Conservation (phyloP, 1,140 invertebrate genomes). For the Lerema accius region DNA sequence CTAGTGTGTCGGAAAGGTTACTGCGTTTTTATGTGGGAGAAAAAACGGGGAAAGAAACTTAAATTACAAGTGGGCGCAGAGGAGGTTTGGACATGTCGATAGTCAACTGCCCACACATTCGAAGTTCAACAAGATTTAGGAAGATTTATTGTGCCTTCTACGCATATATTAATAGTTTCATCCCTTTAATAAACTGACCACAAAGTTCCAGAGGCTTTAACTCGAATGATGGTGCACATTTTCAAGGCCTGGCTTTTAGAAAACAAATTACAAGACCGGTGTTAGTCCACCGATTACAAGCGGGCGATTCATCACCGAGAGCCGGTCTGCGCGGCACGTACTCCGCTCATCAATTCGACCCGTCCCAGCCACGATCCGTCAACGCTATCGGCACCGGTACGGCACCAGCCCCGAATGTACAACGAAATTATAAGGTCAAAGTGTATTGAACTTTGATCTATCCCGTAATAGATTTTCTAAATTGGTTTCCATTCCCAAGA, state of each 20-base stretch:
- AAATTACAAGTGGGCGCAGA: too few relatives aligned
- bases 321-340: slow-evolving; percentile 63
- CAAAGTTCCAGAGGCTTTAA: background rate
- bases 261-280: slow-evolving; percentile 68
- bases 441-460: slow-evolving; percentile 1
- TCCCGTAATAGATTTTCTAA: background rate
- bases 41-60: too few relatives aligned
- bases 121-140: too few relatives aligned
- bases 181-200: background rate
- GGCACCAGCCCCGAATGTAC: slow-evolving; percentile 48
- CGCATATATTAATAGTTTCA: too few relatives aligned
- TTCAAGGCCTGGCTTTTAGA: slow-evolving; percentile 50
- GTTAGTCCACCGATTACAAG: slow-evolving; percentile 73
- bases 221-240: slow-evolving; percentile 57
- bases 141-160: too few relatives aligned
- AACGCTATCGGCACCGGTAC: slow-evolving; percentile 63
- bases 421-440: slow-evolving; percentile 57
- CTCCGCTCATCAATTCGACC: slow-evolving; percentile 65
- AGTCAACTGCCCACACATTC: too few relatives aligned
- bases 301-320: slow-evolving; percentile 67
- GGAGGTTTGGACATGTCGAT: too few relatives aligned
- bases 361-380: slow-evolving; percentile 67
- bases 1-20: too few relatives aligned
- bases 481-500: background rate
- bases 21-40: too few relatives aligned